Evolutionary conservation across 2,113 vertebrate species (phyloP).

Genomic region (Ciconia boyciana): DNA sequence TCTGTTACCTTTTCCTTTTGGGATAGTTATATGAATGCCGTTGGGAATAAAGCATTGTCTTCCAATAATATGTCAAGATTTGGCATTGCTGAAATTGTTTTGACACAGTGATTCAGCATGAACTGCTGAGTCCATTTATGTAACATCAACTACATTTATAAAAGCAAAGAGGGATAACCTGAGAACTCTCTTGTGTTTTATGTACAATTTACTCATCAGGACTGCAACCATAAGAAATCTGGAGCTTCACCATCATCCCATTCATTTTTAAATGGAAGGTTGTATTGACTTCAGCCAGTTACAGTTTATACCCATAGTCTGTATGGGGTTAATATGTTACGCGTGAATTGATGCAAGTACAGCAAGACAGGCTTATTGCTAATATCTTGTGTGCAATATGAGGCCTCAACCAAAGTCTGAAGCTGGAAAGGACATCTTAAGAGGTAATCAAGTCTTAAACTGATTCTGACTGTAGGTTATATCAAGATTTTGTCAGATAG

Average conservation of each 20-base stretch:
- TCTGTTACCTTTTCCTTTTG: background rate
- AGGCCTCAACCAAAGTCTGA: background rate
- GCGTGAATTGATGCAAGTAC: background rate
- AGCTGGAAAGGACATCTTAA: background rate
- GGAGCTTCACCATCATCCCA: background rate
- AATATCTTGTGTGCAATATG: background rate
- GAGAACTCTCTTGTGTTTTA: background rate
- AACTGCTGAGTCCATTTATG: background rate
- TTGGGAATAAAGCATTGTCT: background rate
- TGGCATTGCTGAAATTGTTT: background rate
- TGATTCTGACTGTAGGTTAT: background rate
- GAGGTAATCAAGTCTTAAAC: background rate
- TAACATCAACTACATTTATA: background rate
- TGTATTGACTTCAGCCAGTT: background rate
- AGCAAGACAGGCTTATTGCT: background rate
- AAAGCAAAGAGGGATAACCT: background rate
- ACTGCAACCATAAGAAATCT: background rate
- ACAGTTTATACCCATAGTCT: accelerated
- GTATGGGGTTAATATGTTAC: accelerated
- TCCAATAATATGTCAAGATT: background rate
- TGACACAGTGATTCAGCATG: background rate
- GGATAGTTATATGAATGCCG: background rate
- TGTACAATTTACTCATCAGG: background rate
- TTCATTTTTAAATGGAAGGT: background rate
- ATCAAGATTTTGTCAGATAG: background rate